Evolutionary conservation across 2,113 vertebrate genomes (phyloP).

Genomic region (Paradisaea rubra): DNA sequence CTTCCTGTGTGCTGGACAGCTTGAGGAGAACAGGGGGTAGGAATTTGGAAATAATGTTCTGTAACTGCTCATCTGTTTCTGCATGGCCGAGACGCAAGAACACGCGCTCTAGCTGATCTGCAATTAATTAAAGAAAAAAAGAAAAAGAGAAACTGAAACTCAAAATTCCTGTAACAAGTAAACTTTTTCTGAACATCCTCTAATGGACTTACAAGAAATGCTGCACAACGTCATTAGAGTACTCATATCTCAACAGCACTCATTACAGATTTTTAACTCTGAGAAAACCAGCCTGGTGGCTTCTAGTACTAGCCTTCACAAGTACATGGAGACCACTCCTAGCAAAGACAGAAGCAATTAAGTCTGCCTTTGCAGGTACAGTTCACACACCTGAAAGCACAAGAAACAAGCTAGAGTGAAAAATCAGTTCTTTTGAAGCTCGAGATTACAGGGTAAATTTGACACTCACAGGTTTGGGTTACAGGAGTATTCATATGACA

Average conservation of each 20-base stretch:
- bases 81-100: constrained; percentile 97
- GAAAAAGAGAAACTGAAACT: background rate
- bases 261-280: background rate
- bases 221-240: background rate
- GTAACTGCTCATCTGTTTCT: constrained; percentile 95
- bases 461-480: background rate
- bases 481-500: background rate
- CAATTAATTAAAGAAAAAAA: background rate
- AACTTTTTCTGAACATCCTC: background rate
- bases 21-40: constrained; percentile 96
- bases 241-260: background rate
- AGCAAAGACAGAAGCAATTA: background rate
- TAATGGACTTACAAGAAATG: background rate
- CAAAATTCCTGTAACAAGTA: background rate
- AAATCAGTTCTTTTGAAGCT: background rate
- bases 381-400: background rate
- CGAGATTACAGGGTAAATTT: background rate
- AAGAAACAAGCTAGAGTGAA: background rate
- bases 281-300: background rate
- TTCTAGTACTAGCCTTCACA: background rate
- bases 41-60: constrained; percentile 98
- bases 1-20: constrained; percentile 95
- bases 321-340: background rate
- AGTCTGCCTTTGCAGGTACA: background rate
- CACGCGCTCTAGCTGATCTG: constrained; percentile 97